Percentiles rank a stretch among this genome's conserved stretches.
These are phyloP conservation scores for Isurus oxyrinchus DNA, from an alignment of 2,113 vertebrate genomes.

Conservation along the genomic window DNA sequence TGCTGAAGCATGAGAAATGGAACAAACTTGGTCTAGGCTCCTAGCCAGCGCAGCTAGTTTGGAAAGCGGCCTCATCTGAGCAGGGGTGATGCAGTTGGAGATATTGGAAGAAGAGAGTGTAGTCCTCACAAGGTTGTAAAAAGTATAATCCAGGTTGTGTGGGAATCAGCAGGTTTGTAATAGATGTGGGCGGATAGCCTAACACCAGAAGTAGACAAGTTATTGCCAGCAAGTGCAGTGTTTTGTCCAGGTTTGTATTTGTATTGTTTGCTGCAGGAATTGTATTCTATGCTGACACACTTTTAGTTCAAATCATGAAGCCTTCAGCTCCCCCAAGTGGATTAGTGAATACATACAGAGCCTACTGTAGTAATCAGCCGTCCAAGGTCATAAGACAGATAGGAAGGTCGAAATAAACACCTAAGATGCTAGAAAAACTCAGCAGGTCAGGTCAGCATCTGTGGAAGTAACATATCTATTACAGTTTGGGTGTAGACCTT, in stretches of 20 bases:
- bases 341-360: not conserved
- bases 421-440: not conserved
- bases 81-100: not conserved
- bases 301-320: not conserved
- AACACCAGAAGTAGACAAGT: not conserved
- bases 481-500: not conserved
- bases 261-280: not conserved
- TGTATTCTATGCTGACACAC: not conserved
- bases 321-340: constrained; percentile 12
- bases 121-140: not conserved
- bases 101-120: not conserved
- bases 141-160: not conserved
- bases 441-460: not conserved
- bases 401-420: not conserved
- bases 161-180: not conserved
- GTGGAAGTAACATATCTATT: not conserved
- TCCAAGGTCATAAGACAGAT: not conserved
- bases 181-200: not conserved
- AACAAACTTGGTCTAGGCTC: not conserved
- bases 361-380: not conserved
- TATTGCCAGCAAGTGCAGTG: not conserved
- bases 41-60: not conserved
- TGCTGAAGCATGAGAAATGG: not conserved
- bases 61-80: not conserved
- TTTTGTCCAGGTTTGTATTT: not conserved